Evolutionary conservation across 2,113 vertebrate species (phyloP), one percentile per base, ranked within the genome.

Genomic region (Hyla sarda): DNA sequence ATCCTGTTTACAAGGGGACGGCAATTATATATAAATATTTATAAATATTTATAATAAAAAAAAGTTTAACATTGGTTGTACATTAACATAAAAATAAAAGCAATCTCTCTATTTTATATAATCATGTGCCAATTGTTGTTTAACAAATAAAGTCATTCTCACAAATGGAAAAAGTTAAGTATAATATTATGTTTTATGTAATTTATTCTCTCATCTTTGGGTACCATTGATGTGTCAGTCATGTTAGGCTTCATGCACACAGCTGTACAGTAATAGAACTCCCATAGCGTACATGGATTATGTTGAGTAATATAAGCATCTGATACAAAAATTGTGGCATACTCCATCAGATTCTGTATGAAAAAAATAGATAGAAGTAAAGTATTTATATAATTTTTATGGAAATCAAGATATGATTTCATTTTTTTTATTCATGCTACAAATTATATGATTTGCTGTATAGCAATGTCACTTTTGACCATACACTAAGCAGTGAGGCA

Each of bases 21-120:
- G 47, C 88, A 92, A 91, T 92, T 90, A 88, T 89, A 88, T 77
- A 93, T 93, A 94, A 93, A 95, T 95, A 95, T 94, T 94, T 94
- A 95, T 95, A 90, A 90, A n/a, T n/a, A n/a, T n/a, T n/a, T n/a
- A n/a, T n/a, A n/a, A n/a, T n/a, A 93, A 91, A 48, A 88, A 89
- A 90, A 80, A 83, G 87, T 45, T 89, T 88, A 91, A 87, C 89
- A 88, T 91, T 83, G 89, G 67, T 87, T 83, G 67, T n/a, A 34
- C 60, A 56, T 90, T 87, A 87, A 7, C 90, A 84, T 88, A 79
- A 48, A 62, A 88, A 83, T 90, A 90, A 90, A 91, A 82, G 87
- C 88, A n/a, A n/a, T 81, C 77, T 87, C 71, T 56, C 8, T 84
- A 82, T 76, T 89, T 92, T 87, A 91, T 91, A 89, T 37, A 89